Conservation (phyloP, 2,797 vertebrate species). For the Artibeus jamaicensis region DNA sequence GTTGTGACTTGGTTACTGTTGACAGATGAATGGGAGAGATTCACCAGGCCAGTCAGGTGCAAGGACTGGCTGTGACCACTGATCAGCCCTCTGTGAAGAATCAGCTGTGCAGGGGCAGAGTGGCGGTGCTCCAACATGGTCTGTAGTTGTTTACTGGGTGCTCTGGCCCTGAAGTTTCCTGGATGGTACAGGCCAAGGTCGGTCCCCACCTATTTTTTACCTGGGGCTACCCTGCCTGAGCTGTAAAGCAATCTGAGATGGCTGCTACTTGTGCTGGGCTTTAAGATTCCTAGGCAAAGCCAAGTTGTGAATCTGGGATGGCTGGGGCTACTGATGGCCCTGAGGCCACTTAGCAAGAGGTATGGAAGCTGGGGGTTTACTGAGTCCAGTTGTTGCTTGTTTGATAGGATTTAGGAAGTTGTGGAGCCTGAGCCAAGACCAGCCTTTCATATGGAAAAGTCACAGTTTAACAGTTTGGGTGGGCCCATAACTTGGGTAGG, state of each 20-base stretch:
- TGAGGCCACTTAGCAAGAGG: not conserved
- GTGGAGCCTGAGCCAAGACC: not conserved
- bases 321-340: not conserved
- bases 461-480: not conserved
- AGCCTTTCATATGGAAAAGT: not conserved
- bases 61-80: not conserved
- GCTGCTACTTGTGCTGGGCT: not conserved
- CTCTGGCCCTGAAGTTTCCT: not conserved
- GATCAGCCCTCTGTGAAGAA: not conserved
- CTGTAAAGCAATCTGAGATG: not conserved
- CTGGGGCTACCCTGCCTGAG: too few relatives aligned
- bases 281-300: not conserved
- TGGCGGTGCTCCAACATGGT: not conserved
- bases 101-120: not conserved
- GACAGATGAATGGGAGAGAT: not conserved
- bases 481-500: not conserved
- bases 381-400: not conserved
- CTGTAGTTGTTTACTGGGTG: not conserved
- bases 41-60: not conserved
- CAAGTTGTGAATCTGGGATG: not conserved
- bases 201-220: not conserved
- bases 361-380: not conserved
- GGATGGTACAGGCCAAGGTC: not conserved
- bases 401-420: not conserved
- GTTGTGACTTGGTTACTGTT: not conserved